Evolutionary conservation across 2,888 invertebrate genomes (phyloP), one percentile per base, ranked within the genome.

Genomic region (Crioceris asparagi): DNA sequence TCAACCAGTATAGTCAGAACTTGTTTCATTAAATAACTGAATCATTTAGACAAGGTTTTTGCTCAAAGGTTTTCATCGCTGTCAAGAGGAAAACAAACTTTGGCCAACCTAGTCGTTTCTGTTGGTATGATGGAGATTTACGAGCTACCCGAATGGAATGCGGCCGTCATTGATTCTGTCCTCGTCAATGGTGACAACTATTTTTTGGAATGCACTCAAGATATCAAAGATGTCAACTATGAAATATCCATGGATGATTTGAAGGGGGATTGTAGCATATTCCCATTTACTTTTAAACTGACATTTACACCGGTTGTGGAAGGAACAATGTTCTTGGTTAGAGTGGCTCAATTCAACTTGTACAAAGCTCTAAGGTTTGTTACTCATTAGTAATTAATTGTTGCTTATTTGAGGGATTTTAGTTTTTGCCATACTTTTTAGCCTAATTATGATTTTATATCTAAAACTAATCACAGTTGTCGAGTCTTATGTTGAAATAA

Each of bases 11-110:
- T n/a, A n/a, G n/a, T n/a, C n/a, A n/a, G n/a, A n/a, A n/a, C n/a
- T 36, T 15, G 14, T 34, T 29, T 2, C 29, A 12, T 15, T 30
- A 30, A 29, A 29, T 2, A 12, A 10, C 4, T 29, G 17, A 16
- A 1, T 29, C 10, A 7, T 15, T 27, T 11, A 27, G 14, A 27
- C 5, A 6, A 27, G 5, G 11, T 27, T n/a, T 5, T n/a, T n/a
- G 11, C 7, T 12, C 16, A 4, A 17, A 51, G 52, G 27, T 83
- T 83, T 54, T 61, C 65, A 0, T 56, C 59, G 10, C 51, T 54
- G 2, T 58, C 69, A 30, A 70, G 78, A 3, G 79, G 79, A 0
- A 77, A 75, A 46, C 83, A 83, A 8, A 74, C 74, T 18, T 35
- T 56, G 4, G 71, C 71, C 53, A 73, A 75, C 10, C 62, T 79